Evolutionary conservation across 1,140 invertebrate genomes (phyloP).

Genomic region (Caenorhabditis inopinata): DNA sequence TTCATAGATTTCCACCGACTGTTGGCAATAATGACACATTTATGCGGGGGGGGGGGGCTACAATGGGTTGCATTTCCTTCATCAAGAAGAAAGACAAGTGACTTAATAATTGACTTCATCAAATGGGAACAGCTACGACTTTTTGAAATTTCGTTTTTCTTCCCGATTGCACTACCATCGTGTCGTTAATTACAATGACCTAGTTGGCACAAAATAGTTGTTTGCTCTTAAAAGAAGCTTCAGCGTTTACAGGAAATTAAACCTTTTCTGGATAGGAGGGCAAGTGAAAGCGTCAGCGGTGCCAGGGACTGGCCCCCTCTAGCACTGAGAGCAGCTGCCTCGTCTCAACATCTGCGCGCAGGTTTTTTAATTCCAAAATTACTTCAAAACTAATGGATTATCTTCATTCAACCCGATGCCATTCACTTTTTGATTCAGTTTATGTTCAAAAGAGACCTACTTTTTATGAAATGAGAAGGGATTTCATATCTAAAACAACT

Average conservation of each 20-base stretch:
- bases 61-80: slow-evolving; percentile 19
- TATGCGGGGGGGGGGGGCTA: too few species aligned
- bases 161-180: slow-evolving; percentile 4
- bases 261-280: background rate
- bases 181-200: background rate
- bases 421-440: slow-evolving; percentile 16
- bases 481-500: background rate
- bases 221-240: slow-evolving; percentile 3
- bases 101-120: slow-evolving; percentile 29
- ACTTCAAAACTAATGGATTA: slow-evolving; percentile 26
- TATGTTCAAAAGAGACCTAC: background rate
- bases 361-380: slow-evolving; percentile 32
- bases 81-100: background rate
- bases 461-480: background rate
- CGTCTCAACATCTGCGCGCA: slow-evolving; percentile 10
- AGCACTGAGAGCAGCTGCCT: slow-evolving; percentile 1
- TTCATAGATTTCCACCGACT: background rate
- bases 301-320: background rate
- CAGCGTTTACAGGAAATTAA: slow-evolving; percentile 16
- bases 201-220: slow-evolving; percentile 13
- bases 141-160: background rate
- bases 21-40: slow-evolving; percentile 25
- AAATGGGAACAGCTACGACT: background rate
- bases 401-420: background rate
- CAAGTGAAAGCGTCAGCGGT: background rate